A percentile compares a stretch with the other conserved stretches of the same genome.
These are phyloP conservation scores for Elymnias hypermnestra DNA, from an alignment of 1,140 invertebrate species.

Conservation along the genomic window DNA sequence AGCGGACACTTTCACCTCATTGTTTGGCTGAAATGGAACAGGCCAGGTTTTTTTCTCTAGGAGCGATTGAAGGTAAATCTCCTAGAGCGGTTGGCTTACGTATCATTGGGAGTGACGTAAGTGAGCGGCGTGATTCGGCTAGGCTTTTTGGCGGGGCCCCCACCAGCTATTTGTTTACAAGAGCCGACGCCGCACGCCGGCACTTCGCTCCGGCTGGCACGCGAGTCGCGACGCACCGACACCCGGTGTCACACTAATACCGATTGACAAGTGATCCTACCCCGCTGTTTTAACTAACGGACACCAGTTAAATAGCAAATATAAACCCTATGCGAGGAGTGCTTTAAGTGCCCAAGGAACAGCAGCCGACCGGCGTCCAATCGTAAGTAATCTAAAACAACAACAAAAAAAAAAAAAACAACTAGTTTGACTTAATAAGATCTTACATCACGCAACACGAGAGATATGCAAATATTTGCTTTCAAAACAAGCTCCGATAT, in stretches of 20 bases:
- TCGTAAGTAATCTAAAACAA: constrained; percentile 44
- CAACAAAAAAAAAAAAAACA: too few species aligned
- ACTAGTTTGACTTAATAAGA: constrained; percentile 23
- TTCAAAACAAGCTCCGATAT: constrained; percentile 28
- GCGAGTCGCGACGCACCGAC: constrained; percentile 46
- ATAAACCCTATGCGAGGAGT: constrained; percentile 22
- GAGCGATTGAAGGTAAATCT: constrained; percentile 14
- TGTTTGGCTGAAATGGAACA: neutral
- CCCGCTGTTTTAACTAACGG: constrained; percentile 13
- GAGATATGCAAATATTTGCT: constrained; percentile 35
- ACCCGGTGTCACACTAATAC: constrained; percentile 23
- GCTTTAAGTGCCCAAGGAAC: constrained; percentile 25
- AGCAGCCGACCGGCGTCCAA: constrained; percentile 17
- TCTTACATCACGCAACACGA: constrained; percentile 30
- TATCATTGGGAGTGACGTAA: constrained; percentile 56
- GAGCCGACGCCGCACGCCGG: constrained; percentile 47
- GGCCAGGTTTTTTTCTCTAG: constrained; percentile 4
- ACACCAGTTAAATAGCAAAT: constrained; percentile 11
- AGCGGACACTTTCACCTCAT: too few species aligned
- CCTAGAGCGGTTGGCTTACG: constrained; percentile 16
- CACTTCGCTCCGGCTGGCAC: constrained; percentile 54
- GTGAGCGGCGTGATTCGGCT: constrained; percentile 60
- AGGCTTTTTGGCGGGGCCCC: constrained; percentile 69
- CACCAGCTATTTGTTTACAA: constrained; percentile 71
- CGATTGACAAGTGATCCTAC: constrained; percentile 41